Evolutionary conservation across 2,888 invertebrate species (phyloP), one percentile per base, ranked within the genome.

Genomic region (Eudemis profundana): DNA sequence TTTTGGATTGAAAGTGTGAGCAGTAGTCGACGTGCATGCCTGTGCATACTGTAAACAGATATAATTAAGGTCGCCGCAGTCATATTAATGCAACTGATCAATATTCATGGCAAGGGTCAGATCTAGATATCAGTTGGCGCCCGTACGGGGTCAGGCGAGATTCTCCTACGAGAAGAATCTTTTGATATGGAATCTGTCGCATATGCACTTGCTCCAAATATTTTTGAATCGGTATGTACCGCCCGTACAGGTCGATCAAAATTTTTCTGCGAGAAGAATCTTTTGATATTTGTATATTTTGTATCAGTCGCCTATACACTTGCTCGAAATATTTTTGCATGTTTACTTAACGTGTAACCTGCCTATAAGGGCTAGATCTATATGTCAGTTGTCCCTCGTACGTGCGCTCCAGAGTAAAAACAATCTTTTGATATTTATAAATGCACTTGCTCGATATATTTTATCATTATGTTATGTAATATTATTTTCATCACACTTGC

Each of bases 41-140:
- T 76, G 69, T 76, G 82, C 79, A 84, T 82, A 79, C 78, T 79
- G 79, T 83, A 81, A 83, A 84, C 82, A 85, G 79, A 81, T 81
- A 78, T 84, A 84, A 87, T 87, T 87, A 86, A 84, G 84, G 86
- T 81, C 85, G 79, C 69, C 69, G 69, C 79, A 75, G 80, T 78
- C 80, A 81, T 84, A 82, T 80, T 79, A 79, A 82, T 82, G 77
- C 74, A 70, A 75, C 68, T 74, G 80, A 86, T 87, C 84, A 85
- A 86, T 87, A 86, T 86, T 83, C 81, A 83, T 78, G 75, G 72
- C 73, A 59, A 62, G 76, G 85, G 86, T 88, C 82, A 86, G 78
- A 83, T 81, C 69, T 71, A 74, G 78, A 80, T 82, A 80, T 72
- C 74, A 70, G 42, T 72, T 71, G 76, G 76, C 74, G 74, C 74